These are phyloP conservation scores for Podargus strigoides DNA, from an alignment of 2,797 vertebrate species.

Conservation along the genomic window DNA sequence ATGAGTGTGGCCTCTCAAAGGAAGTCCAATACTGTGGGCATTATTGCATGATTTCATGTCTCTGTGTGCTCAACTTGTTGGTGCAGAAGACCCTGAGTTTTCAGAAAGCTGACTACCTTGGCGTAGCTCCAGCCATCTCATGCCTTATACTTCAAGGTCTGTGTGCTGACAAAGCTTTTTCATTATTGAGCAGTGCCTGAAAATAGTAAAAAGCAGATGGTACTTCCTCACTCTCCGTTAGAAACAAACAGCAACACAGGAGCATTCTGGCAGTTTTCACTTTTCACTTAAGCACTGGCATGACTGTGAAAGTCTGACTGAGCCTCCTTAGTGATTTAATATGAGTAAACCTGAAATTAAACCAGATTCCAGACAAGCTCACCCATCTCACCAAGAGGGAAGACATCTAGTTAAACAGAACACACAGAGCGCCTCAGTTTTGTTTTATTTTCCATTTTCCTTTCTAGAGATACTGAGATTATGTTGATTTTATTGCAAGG, in stretches of 20 bases:
- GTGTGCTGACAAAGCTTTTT: background rate
- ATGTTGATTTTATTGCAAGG: background rate
- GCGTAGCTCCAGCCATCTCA: background rate
- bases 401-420: background rate
- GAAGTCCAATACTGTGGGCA: background rate
- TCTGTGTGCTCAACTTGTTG: background rate
- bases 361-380: background rate
- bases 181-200: background rate
- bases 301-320: background rate
- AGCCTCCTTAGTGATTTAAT: background rate
- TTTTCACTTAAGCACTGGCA: background rate
- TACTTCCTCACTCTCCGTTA: background rate
- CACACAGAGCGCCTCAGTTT: background rate
- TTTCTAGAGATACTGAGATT: background rate
- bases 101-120: background rate
- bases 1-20: background rate
- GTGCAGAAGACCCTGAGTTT: background rate
- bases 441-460: background rate
- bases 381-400: background rate
- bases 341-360: background rate
- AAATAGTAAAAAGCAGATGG: constrained; percentile 25
- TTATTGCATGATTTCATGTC: background rate
- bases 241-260: background rate
- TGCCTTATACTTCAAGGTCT: background rate
- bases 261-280: background rate